Base-by-base conservation (phyloP, 2,888 invertebrate genomes). In the Scaptomyza parva region DNA sequence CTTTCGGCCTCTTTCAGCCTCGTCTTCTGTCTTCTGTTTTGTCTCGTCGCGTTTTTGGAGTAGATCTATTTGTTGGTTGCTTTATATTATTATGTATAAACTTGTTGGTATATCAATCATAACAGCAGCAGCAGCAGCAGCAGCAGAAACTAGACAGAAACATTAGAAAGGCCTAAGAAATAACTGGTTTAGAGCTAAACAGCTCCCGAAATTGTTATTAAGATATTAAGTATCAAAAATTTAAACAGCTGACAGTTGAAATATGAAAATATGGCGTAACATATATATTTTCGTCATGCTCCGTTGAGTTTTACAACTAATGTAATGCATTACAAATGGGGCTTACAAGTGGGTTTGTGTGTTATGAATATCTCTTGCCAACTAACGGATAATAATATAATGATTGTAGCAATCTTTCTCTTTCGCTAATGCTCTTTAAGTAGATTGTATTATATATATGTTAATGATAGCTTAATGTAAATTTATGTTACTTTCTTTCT, bases 81-180 rank as follows among this genome's bases (percentile, higher is more conserved):
- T 12, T 30, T 24, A 30, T 47, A 8, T 7, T 28, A 30, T 11
- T 5, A 5, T 3, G 1, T n/a, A 9, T 5, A n/a, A 6, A n/a
- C 33, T 7, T 20, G 78, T 80, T 74, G 78, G 68, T 69, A 74
- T 69, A 80, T 78, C 84, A 81, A 81, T 84, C 80, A 78, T 47
- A 44, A 33, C 33, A 33, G 37, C 30, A 70, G 9, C 45, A 45
- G 28, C 35, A 33, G n/a, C n/a, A n/a, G n/a, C 33, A 33, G 37
- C 30, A 70, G 9, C 45, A 45, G 28, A 14, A 35, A 59, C 62
- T 55, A 73, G 67, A 67, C 24, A 39, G 53, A 30, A 30, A 14
- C 67, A 80, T 80, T 83, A 75, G 84, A 83, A 78, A 78, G 81
- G 78, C 70, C 41, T 2, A 6, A 45, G 11, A n/a, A 24, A 26